Percentiles rank a stretch among this genome's conserved stretches.
Evolutionary conservation across 2,113 vertebrate species (phyloP).

Genomic region (Amphilophus citrinellus): DNA sequence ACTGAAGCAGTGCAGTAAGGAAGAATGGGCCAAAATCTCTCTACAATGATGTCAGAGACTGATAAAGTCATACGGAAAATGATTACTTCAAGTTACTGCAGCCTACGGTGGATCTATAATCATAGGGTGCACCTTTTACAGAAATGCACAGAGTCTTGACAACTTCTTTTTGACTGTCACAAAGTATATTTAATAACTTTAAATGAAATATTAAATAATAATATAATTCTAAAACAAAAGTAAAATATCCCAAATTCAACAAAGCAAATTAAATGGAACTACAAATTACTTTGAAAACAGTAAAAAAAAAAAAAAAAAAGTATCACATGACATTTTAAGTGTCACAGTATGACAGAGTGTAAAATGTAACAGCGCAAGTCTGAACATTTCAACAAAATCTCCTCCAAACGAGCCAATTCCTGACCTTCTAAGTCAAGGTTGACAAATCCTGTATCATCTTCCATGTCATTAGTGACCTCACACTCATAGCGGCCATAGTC

Average conservation of each 20-base stretch:
- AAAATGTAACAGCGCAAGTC: not conserved
- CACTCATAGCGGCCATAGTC: constrained; percentile 97
- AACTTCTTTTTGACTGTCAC: no score
- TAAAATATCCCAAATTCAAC: not conserved
- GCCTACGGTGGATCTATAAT: no score
- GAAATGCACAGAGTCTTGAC: no score
- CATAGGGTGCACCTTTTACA: no score
- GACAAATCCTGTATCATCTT: constrained; percentile 93
- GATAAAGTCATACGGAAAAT: no score
- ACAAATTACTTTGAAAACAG: not conserved
- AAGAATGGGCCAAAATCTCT: not conserved
- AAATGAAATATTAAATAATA: not conserved
- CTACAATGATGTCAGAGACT: no score
- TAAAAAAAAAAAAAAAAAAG: no score
- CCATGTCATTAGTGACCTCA: constrained; percentile 94
- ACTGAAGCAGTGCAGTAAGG: not conserved
- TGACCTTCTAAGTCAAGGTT: constrained; percentile 95
- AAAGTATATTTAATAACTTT: not conserved
- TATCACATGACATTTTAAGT: not conserved
- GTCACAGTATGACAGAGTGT: not conserved
- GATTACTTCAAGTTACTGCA: no score
- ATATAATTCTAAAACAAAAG: not conserved
- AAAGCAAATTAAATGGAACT: not conserved
- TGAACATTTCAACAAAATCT: not conserved
- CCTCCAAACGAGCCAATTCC: not conserved